phyloP scores from a whole-genome alignment of 2,797 vertebrate genomes.

The Pantherophis alleghaniensis region DNA sequence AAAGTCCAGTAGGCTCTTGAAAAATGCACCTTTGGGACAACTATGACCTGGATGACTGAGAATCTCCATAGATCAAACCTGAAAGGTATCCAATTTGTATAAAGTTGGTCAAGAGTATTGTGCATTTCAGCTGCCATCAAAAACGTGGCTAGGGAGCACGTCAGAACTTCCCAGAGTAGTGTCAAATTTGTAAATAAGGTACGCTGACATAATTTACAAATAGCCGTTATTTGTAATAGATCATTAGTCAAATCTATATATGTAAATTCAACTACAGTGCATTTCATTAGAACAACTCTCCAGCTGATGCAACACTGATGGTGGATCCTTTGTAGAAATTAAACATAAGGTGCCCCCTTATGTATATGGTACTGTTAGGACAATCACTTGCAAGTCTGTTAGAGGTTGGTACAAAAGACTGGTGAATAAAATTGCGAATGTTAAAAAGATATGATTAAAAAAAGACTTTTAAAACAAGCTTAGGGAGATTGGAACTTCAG shows the following conservation, averaged over 20 bases:
- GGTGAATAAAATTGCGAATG: not conserved
- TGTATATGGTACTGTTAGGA: not conserved
- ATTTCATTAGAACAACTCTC: not conserved
- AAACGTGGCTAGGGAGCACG: not conserved
- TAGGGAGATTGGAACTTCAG: not conserved
- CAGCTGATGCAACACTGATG: not conserved
- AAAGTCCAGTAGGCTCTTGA: no score
- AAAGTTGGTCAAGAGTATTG: not conserved
- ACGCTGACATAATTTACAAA: not conserved
- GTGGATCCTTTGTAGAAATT: not conserved
- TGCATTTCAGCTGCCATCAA: not conserved
- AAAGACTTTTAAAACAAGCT: not conserved
- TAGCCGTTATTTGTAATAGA: not conserved
- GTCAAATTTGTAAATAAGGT: not conserved
- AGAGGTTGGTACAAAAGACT: not conserved
- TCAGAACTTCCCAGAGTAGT: not conserved
- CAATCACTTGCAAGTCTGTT: not conserved
- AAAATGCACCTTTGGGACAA: no score
- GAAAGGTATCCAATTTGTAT: not conserved
- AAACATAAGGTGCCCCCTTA: not conserved
- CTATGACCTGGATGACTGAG: no score
- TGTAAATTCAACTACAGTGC: not conserved
- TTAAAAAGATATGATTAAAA: not conserved
- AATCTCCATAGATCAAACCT: not conserved
- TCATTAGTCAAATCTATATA: not conserved